Evolutionary conservation across 2,797 vertebrate species (phyloP), one percentile per base, ranked within the genome.

Genomic region (Malurus splendens): DNA sequence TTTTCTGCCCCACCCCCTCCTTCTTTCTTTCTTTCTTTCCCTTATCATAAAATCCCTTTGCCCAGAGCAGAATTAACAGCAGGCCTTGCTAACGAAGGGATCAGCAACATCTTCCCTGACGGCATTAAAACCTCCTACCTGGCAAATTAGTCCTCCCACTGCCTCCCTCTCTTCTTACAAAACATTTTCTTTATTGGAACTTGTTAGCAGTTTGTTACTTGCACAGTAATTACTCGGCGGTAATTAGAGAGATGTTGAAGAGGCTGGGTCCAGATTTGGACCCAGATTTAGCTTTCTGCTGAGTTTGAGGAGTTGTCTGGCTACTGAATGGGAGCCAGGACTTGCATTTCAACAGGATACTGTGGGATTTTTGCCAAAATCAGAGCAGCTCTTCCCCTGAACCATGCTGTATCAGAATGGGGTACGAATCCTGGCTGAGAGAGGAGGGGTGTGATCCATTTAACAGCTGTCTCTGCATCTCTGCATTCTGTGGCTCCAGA

Each of bases 171-270:
- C 56, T 25, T 52, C 57, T 85, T 81, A 78, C 86, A 86, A 75
- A 89, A 64, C 18, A 20, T 91, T 93, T 89, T 71, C 73, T 86
- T 90, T 84, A 93, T 94, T 93, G 87, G 84, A 82, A 84, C 72
- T 83, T 87, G 74, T 67, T 85, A 64, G 60, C 2, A 2, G 44
- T 77, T 83, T 86, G 66, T 91, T 90, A 83, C 93, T 91, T 64
- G 33, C 54, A 56, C 82, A 50, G 60, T 50, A 66, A 66, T 51
- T 82, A 30, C 68, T 87, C 54, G 48, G 39, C 82, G 80, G 81
- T 82, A 86, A 94, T 82, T 82, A 90, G 56, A 41, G 77, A 62
- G 57, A n/a, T 39, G 44, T 57, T 57, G 62, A 91, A 73, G 64
- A 75, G 56, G 65, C 32, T 3, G 20, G 64, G 50, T 25, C 42